These are phyloP conservation scores for Paraplagusia blochii DNA, from an alignment of 2,113 vertebrate genomes.

Conservation along the genomic window DNA sequence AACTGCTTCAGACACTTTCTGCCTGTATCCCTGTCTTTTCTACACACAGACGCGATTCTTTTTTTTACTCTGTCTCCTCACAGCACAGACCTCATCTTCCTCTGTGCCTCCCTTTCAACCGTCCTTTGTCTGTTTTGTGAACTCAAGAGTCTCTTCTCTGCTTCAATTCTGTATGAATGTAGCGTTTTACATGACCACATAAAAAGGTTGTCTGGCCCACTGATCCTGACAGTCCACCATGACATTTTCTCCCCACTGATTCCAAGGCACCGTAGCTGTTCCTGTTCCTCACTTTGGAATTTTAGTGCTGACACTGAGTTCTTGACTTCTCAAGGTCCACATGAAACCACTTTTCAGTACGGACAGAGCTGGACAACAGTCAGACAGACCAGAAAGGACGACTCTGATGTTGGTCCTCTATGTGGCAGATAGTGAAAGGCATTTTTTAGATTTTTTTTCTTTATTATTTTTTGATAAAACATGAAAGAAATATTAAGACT, in stretches of 20 bases:
- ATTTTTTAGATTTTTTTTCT: too few species aligned
- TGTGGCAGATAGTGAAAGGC: too few species aligned
- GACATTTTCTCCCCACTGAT: slow-evolving; percentile 26
- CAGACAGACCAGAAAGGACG: neutral
- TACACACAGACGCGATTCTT: slow-evolving; percentile 28
- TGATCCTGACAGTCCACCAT: slow-evolving; percentile 33
- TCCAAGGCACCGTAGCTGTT: slow-evolving; percentile 8
- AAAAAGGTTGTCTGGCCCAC: slow-evolving; percentile 5
- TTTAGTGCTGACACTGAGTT: slow-evolving; percentile 28
- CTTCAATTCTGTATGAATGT: slow-evolving; percentile 19
- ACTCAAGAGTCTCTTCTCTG: slow-evolving; percentile 37
- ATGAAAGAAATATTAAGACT: too few species aligned
- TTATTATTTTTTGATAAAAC: too few species aligned
- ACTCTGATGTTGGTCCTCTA: too few species aligned
- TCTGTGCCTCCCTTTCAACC: slow-evolving; percentile 16
- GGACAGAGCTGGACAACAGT: slow-evolving; percentile 5
- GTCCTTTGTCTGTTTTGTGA: slow-evolving; percentile 32
- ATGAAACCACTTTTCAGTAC: slow-evolving; percentile 33
- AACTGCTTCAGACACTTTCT: slow-evolving; percentile 62
- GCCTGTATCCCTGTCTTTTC: slow-evolving; percentile 24
- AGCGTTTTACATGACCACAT: slow-evolving; percentile 26
- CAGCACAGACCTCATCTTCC: slow-evolving; percentile 15
- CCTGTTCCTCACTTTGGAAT: slow-evolving; percentile 16
- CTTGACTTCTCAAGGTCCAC: slow-evolving; percentile 42
- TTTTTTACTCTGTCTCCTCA: slow-evolving; percentile 18